Conservation (phyloP, 1,140 invertebrate genomes). For the Idris sp. region DNA sequence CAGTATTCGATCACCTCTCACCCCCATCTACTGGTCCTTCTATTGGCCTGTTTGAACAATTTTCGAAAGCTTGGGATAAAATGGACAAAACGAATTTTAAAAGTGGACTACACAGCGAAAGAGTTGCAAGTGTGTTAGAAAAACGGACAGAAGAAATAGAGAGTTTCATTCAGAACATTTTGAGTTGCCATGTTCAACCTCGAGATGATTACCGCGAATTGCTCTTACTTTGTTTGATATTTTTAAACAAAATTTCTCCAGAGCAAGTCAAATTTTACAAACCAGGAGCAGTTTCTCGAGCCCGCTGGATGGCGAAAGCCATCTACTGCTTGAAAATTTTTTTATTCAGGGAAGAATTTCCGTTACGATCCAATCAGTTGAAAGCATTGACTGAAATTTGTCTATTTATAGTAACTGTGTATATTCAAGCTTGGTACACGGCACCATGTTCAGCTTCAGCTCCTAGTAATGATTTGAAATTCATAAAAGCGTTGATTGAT, state of each 20-base stretch:
- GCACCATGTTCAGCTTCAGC: constrained; percentile 28
- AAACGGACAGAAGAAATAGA: constrained; percentile 3
- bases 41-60: no score
- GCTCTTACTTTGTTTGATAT: constrained; percentile 57
- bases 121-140: no score
- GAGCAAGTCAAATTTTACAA: constrained; percentile 59
- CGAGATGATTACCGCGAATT: constrained; percentile 63
- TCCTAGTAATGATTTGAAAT: constrained; percentile 45
- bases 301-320: constrained; percentile 47
- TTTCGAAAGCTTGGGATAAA: no score
- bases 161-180: constrained; percentile 2
- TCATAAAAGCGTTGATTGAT: constrained; percentile 38
- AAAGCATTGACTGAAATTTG: constrained; percentile 7
- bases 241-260: constrained; percentile 51
- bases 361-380: constrained; percentile 44
- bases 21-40: no score
- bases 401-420: constrained; percentile 60
- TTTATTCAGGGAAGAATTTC: constrained; percentile 63
- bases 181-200: constrained; percentile 11
- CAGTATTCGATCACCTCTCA: background rate
- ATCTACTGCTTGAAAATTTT: constrained; percentile 71
- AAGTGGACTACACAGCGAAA: no score
- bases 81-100: background rate
- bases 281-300: constrained; percentile 64
- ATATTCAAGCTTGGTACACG: constrained; percentile 59